Evolutionary conservation across 1,140 invertebrate species (phyloP), one percentile per base, ranked within the genome.

Genomic region (Hesperophylax magnus): DNA sequence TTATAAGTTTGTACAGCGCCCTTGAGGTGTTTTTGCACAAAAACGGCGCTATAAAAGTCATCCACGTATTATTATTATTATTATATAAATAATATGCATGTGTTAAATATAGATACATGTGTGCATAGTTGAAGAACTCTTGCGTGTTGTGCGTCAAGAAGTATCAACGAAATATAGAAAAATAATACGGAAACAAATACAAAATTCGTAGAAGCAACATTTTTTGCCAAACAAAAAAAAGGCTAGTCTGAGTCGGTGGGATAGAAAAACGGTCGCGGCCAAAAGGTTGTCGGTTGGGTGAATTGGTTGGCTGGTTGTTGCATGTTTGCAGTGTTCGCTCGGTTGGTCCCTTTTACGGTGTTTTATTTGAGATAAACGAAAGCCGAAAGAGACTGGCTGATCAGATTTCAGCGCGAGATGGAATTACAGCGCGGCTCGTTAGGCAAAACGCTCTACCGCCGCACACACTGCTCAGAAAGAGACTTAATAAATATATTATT

Each of bases 321-420:
- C 39, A 47, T 47, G 39, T 47, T 15, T 39, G 63, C 63, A 67
- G 20, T 67, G 15, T 67, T 22, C 69, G 69, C 20, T 72, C 69
- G 34, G 69, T 53, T 67, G 18, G 63, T 34, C 63, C 60, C 63
- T 22, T 67, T 67, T 67, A 67, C 15, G 18, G 18, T 18, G 1
- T 47, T 18, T 47, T 20, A 47, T 22, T 14, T 18, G 39, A 47
- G 47, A 72, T 72, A 53, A 72, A 52, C 39, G 69, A 54, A 18
- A 54, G 24, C 47, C 20, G 69, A 27, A 27, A 2, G 69, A 24
- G 14, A 20, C 20, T 6, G 14, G 47, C 20, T 52, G 24, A 52
- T 72, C 69, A 72, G 47, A 72, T 72, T 72, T 72, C 69, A 53
- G 69, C 39, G n/a, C n/a, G 39, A 72, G 69, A 72, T 72, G 22